These are phyloP conservation scores for Balearica regulorum DNA, from an alignment of 2,797 vertebrate species.

Conservation along the genomic window DNA sequence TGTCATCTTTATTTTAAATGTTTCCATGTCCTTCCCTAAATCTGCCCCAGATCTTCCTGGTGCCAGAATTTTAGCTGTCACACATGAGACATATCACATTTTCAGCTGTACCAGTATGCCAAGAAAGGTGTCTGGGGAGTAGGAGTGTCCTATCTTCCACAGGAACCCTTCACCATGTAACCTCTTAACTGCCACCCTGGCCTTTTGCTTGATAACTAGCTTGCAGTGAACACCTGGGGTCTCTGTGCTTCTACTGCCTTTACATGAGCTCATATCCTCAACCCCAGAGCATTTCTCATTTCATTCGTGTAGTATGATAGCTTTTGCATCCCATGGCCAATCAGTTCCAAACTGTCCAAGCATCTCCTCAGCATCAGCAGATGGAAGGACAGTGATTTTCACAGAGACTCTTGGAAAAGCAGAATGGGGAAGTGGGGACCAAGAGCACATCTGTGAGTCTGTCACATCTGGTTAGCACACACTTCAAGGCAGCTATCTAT, in stretches of 20 bases:
- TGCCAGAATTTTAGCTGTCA: neutral
- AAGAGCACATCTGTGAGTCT: neutral
- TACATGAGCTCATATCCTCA: neutral
- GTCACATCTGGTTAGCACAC: neutral
- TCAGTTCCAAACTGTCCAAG: neutral
- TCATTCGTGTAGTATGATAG: neutral
- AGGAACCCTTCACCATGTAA: neutral
- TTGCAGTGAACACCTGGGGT: neutral
- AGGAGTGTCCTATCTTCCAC: neutral
- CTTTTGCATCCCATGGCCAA: neutral
- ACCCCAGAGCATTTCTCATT: neutral
- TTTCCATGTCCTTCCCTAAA: neutral
- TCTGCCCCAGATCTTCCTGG: neutral
- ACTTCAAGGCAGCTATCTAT: neutral
- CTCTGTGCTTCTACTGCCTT: neutral
- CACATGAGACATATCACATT: neutral
- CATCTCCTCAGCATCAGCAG: neutral
- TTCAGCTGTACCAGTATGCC: neutral
- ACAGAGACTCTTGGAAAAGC: neutral
- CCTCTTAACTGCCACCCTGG: neutral
- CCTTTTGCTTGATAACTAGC: neutral
- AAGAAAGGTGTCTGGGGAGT: neutral
- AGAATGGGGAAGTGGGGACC: neutral
- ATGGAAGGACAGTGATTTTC: neutral
- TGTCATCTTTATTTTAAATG: neutral